Percentiles rank a stretch among this genome's conserved stretches.
phyloP scores from a whole-genome alignment of 2,888 invertebrate species.

The Conops quadrifasciatus region DNA sequence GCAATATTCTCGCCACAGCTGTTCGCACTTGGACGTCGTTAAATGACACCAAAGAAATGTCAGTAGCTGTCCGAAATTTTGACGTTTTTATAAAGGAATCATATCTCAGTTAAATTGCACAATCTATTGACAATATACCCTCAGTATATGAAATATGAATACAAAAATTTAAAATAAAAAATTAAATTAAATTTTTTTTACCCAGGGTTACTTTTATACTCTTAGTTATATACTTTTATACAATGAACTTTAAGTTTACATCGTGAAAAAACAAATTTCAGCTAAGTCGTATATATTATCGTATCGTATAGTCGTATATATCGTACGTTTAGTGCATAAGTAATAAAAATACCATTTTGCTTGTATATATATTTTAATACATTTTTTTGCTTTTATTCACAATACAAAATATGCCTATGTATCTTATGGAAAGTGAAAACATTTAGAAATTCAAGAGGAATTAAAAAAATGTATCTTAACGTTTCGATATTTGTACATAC shows the following conservation, averaged over 20 bases:
- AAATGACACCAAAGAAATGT: background rate
- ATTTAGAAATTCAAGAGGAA: no score
- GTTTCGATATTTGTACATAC: no score
- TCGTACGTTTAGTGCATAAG: no score
- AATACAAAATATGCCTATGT: no score
- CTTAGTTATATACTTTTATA: no score
- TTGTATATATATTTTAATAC: background rate
- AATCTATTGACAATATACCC: background rate
- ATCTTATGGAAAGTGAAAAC: no score
- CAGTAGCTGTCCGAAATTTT: background rate
- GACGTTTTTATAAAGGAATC: background rate
- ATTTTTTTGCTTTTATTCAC: no score
- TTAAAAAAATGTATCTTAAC: no score
- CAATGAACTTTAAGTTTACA: no score
- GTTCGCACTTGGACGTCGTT: background rate
- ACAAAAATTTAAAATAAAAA: slow-evolving; percentile 2
- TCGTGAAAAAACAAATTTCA: no score
- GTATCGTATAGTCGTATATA: background rate
- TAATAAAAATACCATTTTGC: background rate
- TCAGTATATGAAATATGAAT: background rate
- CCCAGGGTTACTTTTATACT: background rate
- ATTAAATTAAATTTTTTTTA: background rate
- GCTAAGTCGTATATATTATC: no score
- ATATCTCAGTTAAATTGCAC: background rate
- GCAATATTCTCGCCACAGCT: no score